These are phyloP conservation scores for Automeris io DNA, from an alignment of 2,888 invertebrate species.

Conservation along the genomic window DNA sequence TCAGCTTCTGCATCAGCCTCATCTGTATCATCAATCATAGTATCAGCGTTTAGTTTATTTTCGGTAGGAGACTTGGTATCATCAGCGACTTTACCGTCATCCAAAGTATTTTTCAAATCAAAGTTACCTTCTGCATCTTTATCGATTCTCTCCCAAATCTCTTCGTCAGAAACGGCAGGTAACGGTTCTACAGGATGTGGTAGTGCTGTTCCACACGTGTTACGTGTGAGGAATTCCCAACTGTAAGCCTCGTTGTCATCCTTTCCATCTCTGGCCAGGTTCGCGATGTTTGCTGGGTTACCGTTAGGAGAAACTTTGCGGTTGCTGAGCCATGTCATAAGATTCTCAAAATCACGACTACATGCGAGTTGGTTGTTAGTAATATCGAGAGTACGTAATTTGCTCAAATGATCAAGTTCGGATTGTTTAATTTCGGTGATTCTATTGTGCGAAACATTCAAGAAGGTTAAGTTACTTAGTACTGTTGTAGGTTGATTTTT, in stretches of 20 bases:
- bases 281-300: slow-evolving; percentile 52
- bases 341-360: slow-evolving; percentile 80
- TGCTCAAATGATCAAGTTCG: slow-evolving; percentile 77
- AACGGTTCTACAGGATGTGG: slow-evolving; percentile 52
- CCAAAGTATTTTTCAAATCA: slow-evolving; percentile 59
- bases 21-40: slow-evolving; percentile 37
- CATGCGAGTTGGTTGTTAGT: slow-evolving; percentile 82
- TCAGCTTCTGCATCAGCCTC: slow-evolving; percentile 44
- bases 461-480: slow-evolving; percentile 72
- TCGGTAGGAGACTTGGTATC: slow-evolving; percentile 30
- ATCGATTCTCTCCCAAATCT: slow-evolving; percentile 68
- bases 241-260: slow-evolving; percentile 54
- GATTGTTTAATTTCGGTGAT: slow-evolving; percentile 74
- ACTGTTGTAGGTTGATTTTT: slow-evolving; percentile 59
- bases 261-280: slow-evolving; percentile 51
- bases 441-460: slow-evolving; percentile 79
- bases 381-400: slow-evolving; percentile 78
- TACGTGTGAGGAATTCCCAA: slow-evolving; percentile 67
- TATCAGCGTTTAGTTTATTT: slow-evolving; percentile 25
- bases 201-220: slow-evolving; percentile 53
- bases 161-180: slow-evolving; percentile 56
- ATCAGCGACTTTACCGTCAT: slow-evolving; percentile 55
- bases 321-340: slow-evolving; percentile 80
- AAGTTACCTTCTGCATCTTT: slow-evolving; percentile 55
- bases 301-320: slow-evolving; percentile 75